A percentile compares a stretch with the other conserved stretches of the same genome.
phyloP scores from a whole-genome alignment of 2,888 invertebrate genomes.

The Helleia helle region DNA sequence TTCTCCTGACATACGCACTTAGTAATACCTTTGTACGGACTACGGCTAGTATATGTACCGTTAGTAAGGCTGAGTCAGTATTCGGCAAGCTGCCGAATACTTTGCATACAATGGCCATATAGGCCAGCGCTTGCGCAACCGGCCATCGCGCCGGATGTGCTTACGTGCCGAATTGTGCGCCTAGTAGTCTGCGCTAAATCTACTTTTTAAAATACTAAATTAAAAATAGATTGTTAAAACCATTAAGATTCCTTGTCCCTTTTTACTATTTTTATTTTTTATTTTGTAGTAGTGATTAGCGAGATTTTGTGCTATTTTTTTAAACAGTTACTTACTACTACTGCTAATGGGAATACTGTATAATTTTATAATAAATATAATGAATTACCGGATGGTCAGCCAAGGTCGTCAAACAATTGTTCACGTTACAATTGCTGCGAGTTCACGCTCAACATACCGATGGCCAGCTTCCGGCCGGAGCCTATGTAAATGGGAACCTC shows the following conservation, averaged over 20 bases:
- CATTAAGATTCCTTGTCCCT: too few relatives aligned
- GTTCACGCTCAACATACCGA: conserved; percentile 35
- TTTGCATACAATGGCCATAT: conserved; percentile 71
- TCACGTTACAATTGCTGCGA: conserved; percentile 28
- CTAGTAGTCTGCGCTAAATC: conserved; percentile 38
- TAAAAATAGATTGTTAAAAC: neutral
- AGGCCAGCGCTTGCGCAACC: conserved; percentile 53
- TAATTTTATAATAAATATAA: neutral
- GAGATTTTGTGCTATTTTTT: too few relatives aligned
- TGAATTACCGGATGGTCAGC: conserved; percentile 16
- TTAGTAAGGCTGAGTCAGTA: conserved; percentile 35
- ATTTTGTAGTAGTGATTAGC: too few relatives aligned
- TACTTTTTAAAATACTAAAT: conserved; percentile 2
- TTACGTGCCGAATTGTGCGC: conserved; percentile 43
- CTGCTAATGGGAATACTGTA: neutral
- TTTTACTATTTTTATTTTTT: too few relatives aligned
- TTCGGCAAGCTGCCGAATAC: conserved; percentile 46
- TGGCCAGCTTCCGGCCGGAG: conserved; percentile 53
- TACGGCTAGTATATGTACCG: conserved; percentile 23
- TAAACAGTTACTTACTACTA: too few relatives aligned
- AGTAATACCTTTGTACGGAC: conserved; percentile 11
- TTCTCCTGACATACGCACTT: too few relatives aligned
- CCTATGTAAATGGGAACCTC: conserved; percentile 54
- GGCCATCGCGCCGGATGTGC: conserved; percentile 63
- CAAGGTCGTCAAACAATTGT: conserved; percentile 26